Base-by-base conservation (phyloP, 1,140 invertebrate genomes). In the Drosophila ironensis region DNA sequence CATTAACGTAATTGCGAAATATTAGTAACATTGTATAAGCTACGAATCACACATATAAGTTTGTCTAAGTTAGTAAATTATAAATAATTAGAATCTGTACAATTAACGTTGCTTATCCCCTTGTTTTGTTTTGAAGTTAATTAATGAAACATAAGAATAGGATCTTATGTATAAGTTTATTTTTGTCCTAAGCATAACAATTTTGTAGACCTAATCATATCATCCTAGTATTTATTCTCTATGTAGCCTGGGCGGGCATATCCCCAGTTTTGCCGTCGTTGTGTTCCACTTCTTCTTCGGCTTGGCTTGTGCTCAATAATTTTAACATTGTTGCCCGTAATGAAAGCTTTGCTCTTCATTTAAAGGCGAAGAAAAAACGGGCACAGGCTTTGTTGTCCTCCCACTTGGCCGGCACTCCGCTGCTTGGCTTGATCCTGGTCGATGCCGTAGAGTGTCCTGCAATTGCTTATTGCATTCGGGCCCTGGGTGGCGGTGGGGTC, bases 271-370 rank as follows among this genome's bases (percentile, higher is more conserved):
- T 8, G n/a, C 9, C n/a, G 19, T 11, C 24, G 33, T 25, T 16
- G 53, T 67, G 57, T 28, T 37, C 27, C 37, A 54, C 60, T 14
- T 42, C 20, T 51, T 53, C 33, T 35, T 25, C 33, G 28, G n/a
- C 22, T 53, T 72, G 59, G 35, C 48, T 53, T 46, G 63, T 82
- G 74, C 73, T 80, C 77, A 88, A 88, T 88, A 87, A 88, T 88
- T 87, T 87, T 59, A 84, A 88, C 86, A 88, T 86, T 88, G 87
- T 88, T 88, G 81, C 80, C 56, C 61, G 75, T 88, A 88, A 88
- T 87, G 86, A 88, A 88, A 88, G 86, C 86, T 88, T 88, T 88
- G 84, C 84, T 88, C 74, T 73, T 87, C 84, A 88, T 84, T 88
- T 88, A 88, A 75, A 69, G 60, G 22, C 27, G 17, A 33, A 16